phyloP scores from a whole-genome alignment of 2,113 vertebrate species.

The Entelurus aequoreus region DNA sequence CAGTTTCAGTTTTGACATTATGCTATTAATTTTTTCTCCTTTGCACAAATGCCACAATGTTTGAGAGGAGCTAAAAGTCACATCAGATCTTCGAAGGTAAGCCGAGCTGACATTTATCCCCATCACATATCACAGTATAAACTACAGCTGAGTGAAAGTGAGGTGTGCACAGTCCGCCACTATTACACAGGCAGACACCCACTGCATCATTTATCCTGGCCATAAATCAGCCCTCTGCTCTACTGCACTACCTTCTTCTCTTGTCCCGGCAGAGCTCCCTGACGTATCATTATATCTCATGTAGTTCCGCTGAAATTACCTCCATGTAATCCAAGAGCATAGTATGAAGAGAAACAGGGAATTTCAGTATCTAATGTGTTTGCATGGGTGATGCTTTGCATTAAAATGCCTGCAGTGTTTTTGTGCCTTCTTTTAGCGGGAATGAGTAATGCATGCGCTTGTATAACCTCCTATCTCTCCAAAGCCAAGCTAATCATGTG shows the following conservation, averaged over 20 bases:
- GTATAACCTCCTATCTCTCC: slow-evolving; percentile 18
- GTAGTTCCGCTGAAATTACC: slow-evolving; percentile 44
- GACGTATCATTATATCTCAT: slow-evolving; percentile 66
- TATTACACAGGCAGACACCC: slow-evolving; percentile 67
- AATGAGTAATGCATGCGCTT: slow-evolving; percentile 36
- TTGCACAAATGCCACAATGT: slow-evolving; percentile 50
- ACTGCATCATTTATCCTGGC: slow-evolving; percentile 68
- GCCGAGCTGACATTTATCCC: slow-evolving; percentile 66
- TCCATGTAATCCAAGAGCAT: slow-evolving; percentile 50
- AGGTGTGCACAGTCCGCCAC: slow-evolving; percentile 53
- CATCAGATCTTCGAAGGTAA: slow-evolving; percentile 65
- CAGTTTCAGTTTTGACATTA: slow-evolving; percentile 14
- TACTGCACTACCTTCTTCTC: slow-evolving; percentile 59
- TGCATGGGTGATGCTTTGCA: slow-evolving; percentile 38
- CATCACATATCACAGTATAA: slow-evolving; percentile 64
- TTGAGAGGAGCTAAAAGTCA: slow-evolving; percentile 59
- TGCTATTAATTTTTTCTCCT: slow-evolving; percentile 31
- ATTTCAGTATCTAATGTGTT: slow-evolving; percentile 21
- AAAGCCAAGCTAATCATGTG: slow-evolving; percentile 36
- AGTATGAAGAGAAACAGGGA: slow-evolving; percentile 38
- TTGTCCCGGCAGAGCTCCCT: slow-evolving; percentile 62
- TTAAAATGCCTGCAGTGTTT: slow-evolving; percentile 39
- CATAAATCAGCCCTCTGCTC: slow-evolving; percentile 69
- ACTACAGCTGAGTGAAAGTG: slow-evolving; percentile 64
- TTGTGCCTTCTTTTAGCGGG: slow-evolving; percentile 36